A percentile compares a stretch with the other conserved stretches of the same genome.
phyloP scores from a whole-genome alignment of 2,113 vertebrate genomes.

The Ptilorrhoa leucosticta region DNA sequence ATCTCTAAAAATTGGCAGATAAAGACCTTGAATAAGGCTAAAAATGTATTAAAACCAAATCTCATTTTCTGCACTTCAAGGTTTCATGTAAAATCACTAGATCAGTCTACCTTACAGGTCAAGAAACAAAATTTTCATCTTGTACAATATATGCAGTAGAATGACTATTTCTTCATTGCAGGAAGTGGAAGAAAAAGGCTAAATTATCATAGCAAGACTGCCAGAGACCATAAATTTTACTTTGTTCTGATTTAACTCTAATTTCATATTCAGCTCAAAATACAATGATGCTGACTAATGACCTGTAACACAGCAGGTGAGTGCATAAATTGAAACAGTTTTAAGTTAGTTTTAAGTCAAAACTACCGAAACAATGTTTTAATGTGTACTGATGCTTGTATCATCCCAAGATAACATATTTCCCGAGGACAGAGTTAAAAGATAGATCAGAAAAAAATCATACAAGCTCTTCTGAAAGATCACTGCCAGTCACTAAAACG shows the following conservation, averaged over 20 bases:
- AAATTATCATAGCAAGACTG: neutral
- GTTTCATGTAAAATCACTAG: neutral
- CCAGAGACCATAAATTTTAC: neutral
- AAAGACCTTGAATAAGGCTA: neutral
- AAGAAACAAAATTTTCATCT: neutral
- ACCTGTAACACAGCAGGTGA: neutral
- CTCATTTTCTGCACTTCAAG: neutral
- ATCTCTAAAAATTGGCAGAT: neutral
- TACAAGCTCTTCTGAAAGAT: neutral
- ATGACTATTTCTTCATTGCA: neutral
- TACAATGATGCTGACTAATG: neutral
- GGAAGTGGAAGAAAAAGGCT: neutral
- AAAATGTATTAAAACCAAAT: neutral
- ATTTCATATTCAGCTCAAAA: conserved; percentile 8
- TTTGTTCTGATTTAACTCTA: neutral
- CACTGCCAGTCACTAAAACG: neutral
- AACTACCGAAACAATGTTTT: neutral
- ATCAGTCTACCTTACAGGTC: neutral
- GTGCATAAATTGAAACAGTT: neutral
- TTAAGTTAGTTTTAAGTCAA: neutral
- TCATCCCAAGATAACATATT: neutral
- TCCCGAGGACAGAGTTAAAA: neutral
- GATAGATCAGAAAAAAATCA: neutral
- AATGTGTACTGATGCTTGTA: neutral
- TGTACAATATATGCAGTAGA: neutral